phyloP scores from a whole-genome alignment of 1,140 invertebrate species.

The Danaus plexippus region DNA sequence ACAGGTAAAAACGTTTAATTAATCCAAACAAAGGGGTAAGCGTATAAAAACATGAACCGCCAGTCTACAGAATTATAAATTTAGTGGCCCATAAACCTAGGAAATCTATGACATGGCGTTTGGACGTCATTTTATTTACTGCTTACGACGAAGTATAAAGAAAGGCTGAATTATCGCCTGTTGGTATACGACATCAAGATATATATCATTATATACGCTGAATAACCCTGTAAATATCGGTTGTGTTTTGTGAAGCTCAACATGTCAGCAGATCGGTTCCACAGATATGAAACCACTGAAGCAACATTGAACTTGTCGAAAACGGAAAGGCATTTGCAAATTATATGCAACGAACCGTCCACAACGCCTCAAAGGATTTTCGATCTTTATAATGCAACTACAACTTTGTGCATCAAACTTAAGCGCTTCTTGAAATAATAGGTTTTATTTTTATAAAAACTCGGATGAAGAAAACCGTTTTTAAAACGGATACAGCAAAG shows the following conservation, averaged over 20 bases:
- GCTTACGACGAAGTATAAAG: too few relatives aligned
- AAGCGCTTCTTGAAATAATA: conserved; percentile 23
- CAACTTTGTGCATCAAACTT: conserved; percentile 19
- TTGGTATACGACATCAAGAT: too few relatives aligned
- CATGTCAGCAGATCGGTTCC: too few relatives aligned
- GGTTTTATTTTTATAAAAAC: conserved; percentile 21
- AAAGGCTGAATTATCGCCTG: too few relatives aligned
- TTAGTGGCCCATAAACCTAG: conserved; percentile 23
- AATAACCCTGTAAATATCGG: too few relatives aligned
- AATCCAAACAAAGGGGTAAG: conserved; percentile 29
- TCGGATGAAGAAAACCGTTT: conserved; percentile 24
- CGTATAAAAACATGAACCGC: conserved; percentile 25
- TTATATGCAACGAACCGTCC: conserved; percentile 13
- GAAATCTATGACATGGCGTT: conserved; percentile 13
- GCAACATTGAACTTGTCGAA: too few relatives aligned
- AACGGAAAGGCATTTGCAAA: conserved; percentile 23
- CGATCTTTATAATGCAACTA: conserved; percentile 17
- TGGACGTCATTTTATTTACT: conserved; percentile 1
- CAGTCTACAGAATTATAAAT: conserved; percentile 24
- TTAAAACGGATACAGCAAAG: conserved; percentile 24
- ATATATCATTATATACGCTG: too few relatives aligned
- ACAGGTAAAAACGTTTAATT: conserved; percentile 25
- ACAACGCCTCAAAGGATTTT: conserved; percentile 12
- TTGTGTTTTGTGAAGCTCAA: too few relatives aligned
- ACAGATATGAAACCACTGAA: too few relatives aligned